Evolutionary conservation across 2,888 invertebrate genomes (phyloP).

Genomic region (Xiphydria camelus): DNA sequence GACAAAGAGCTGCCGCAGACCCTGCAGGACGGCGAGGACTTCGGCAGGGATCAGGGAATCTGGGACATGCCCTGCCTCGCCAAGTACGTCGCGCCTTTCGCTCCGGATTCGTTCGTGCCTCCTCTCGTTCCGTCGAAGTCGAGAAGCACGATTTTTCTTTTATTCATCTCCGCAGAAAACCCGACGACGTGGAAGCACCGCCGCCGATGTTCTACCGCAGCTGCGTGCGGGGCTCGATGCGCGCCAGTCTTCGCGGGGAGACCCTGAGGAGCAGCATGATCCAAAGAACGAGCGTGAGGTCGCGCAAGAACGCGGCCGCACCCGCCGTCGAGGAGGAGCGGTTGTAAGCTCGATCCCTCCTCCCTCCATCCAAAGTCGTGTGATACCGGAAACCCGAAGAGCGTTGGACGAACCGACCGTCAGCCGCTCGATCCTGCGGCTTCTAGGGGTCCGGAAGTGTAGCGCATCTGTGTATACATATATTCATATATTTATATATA

Average conservation of each 20-base stretch:
- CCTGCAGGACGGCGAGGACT: slow-evolving; percentile 82
- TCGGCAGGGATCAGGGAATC: slow-evolving; percentile 77
- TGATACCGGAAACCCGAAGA: too few relatives aligned
- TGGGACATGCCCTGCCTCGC: slow-evolving; percentile 81
- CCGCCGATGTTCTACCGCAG: slow-evolving; percentile 47
- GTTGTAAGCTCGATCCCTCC: slow-evolving; percentile 28
- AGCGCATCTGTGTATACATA: too few relatives aligned
- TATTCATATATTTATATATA: neutral
- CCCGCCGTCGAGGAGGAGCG: slow-evolving; percentile 40
- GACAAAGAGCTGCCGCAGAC: slow-evolving; percentile 86
- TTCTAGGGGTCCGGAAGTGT: too few relatives aligned
- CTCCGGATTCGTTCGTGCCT: slow-evolving; percentile 3
- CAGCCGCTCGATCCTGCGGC: too few relatives aligned
- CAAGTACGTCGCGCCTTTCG: slow-evolving; percentile 63
- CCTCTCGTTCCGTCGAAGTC: neutral
- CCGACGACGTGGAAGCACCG: slow-evolving; percentile 48
- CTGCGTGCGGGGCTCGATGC: slow-evolving; percentile 61
- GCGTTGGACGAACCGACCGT: too few relatives aligned
- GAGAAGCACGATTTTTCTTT: neutral
- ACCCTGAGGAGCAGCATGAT: slow-evolving; percentile 64
- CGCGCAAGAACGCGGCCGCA: slow-evolving; percentile 46
- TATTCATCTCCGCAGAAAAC: slow-evolving; percentile 41
- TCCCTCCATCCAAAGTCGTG: too few relatives aligned
- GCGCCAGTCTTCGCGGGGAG: slow-evolving; percentile 69
- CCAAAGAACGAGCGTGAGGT: slow-evolving; percentile 61